Base-by-base conservation (phyloP, 2,888 invertebrate genomes). In the Athetis lepigone region DNA sequence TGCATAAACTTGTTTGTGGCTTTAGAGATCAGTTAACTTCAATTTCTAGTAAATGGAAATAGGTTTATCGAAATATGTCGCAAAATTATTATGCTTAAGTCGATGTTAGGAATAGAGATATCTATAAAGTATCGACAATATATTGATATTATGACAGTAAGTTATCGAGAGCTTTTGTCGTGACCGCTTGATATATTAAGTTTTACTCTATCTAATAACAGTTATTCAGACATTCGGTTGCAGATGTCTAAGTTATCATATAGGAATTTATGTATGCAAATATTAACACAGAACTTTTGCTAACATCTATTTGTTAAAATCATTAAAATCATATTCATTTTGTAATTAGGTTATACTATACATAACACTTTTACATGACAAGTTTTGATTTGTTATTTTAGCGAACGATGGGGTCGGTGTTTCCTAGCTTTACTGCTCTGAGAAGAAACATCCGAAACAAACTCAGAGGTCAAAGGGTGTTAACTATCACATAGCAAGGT, bases 1-100 rank as follows among this genome's bases (percentile, higher is more conserved):
- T 60, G 47, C 49, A 29, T 39, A 39, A 67, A 67, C 56, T 4
- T 58, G 50, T 72, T 69, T 55, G 50, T 46, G 18, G 37, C 25
- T 37, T 50, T 52, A 33, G 18, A 45, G 23, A 54, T 40, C 52
- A n/a, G 29, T 54, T 50, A 47, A 52, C 46, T 51, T 43, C 51
- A 43, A 54, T 70, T 58, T 57, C 25, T 54, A 37, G 50, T 42
- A 56, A 43, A 49, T 63, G 11, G 39, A 39, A 64, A 27, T 51
- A 27, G 19, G 29, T 45, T 51, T 56, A 71, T 51, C 18, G 50
- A 42, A 62, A 68, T 68, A 42, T 49, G 25, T 58, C 9, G 8
- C n/a, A 47, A 23, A 13, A 16, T 7, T 36, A 21, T 36, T 36
- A 21, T 36, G 2, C 33, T 25, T 50, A 19, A 29, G 18, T 46